Base-by-base conservation (phyloP, 2,113 vertebrate genomes). In the Nothoprocta pentlandii region DNA sequence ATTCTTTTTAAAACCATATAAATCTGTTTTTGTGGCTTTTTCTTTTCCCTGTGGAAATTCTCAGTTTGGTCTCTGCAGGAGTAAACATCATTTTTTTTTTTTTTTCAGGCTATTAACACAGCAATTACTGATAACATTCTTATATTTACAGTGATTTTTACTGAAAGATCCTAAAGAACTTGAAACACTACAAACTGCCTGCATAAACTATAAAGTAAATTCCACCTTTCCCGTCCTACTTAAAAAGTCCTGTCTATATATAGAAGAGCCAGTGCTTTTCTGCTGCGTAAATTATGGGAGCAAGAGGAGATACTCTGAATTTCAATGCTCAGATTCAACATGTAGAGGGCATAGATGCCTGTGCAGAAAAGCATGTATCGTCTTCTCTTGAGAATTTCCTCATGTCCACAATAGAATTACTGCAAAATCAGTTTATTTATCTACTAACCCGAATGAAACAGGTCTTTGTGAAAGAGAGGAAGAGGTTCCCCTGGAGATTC, bases 101-200 rank as follows among this genome's bases (percentile, higher is more conserved):
- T 30, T 73, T 68, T 44, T 54, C 47, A 76, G 67, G 36, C 25
- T 85, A 87, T 22, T 79, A 66, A 73, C 53, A 87, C 67, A 69
- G 5, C 42, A 78, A 92, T 61, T 42, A 75, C 66, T 41, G 23
- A 21, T 59, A 58, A 56, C 68, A 69, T 59, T 87, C 26, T 26
- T 22, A 66, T 1, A 54, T 81, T 85, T 53, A 66, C 30, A 58
- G 4, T 4, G 62, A 59, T 11, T 70, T 86, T 32, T 32, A 74
- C 83, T 68, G 58, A 61, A 92, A 88, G 9, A 7, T 81, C 83
- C 36, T 56, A 58, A 83, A 92, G 32, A 25, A 86, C 47, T 63
- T 80, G 8, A 79, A 87, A 78, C n/a, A 34, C n/a, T 75, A 32
- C 32, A 69, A 62, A 66, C 4, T 67, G 46, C 61, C 73, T 84